Evolutionary conservation across 2,797 vertebrate genomes (phyloP).

Genomic region (Coreius guichenoti): DNA sequence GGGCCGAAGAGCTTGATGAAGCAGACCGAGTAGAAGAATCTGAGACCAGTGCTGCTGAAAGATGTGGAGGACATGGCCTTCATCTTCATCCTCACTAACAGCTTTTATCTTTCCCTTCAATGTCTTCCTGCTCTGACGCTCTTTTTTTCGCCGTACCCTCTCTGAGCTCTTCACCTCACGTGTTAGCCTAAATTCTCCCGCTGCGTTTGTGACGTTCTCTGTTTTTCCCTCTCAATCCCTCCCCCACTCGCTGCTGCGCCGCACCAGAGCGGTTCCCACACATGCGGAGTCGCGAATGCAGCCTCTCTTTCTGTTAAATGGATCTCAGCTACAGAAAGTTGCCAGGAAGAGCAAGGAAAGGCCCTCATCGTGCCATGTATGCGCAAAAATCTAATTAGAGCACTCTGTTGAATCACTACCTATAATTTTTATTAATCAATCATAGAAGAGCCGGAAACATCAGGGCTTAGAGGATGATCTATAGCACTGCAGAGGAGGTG

Average conservation of each 20-base stretch:
- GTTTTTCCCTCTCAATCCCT: constrained; percentile 31
- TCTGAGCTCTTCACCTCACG: constrained; percentile 36
- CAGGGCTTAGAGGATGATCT: constrained; percentile 20
- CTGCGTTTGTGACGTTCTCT: constrained; percentile 31
- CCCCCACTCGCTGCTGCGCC: constrained; percentile 42
- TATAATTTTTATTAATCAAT: constrained; percentile 15
- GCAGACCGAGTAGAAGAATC: constrained; percentile 84
- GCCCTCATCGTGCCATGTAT: constrained; percentile 6
- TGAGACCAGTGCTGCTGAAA: constrained; percentile 74
- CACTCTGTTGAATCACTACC: background rate
- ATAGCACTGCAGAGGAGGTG: background rate
- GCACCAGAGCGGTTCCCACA: constrained; percentile 64
- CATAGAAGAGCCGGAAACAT: background rate
- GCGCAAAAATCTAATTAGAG: constrained; percentile 18
- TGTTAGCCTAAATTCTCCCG: constrained; percentile 50
- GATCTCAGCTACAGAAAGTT: constrained; percentile 11
- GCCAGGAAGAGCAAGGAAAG: constrained; percentile 14
- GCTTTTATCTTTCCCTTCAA: constrained; percentile 45
- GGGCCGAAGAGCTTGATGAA: constrained; percentile 80
- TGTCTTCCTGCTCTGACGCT: constrained; percentile 55
- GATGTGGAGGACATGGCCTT: constrained; percentile 77
- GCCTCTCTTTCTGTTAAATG: constrained; percentile 59
- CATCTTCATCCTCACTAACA: constrained; percentile 78
- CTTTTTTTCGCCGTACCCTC: constrained; percentile 13
- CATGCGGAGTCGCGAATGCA: constrained; percentile 68